These are phyloP conservation scores for Danio albolineatus DNA, from an alignment of 2,797 vertebrate species.

Conservation along the genomic window DNA sequence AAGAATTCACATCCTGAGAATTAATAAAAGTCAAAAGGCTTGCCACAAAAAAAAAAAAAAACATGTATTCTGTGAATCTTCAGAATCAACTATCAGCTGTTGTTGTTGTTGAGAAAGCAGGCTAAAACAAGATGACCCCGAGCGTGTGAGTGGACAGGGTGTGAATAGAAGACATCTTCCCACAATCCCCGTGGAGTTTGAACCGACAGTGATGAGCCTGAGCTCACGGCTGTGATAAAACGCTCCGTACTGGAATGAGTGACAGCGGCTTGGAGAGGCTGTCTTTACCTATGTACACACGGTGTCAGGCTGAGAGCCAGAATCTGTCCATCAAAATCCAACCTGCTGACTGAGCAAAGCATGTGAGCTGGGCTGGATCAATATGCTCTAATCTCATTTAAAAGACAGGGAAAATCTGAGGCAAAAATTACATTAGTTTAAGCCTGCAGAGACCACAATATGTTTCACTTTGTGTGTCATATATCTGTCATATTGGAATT, in stretches of 20 bases:
- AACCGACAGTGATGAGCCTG: constrained; percentile 43
- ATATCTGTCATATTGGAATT: constrained; percentile 22
- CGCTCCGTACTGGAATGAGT: constrained; percentile 24
- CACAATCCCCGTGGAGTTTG: constrained; percentile 36
- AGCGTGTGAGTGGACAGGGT: constrained; percentile 34
- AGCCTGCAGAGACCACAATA: constrained; percentile 17
- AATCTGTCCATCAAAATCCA: constrained; percentile 50
- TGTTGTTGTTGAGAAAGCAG: constrained; percentile 23
- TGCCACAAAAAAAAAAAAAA: no score
- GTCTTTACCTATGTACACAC: constrained; percentile 45
- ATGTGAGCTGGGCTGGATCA: constrained; percentile 22
- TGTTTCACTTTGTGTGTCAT: constrained; percentile 51
- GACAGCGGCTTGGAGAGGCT: constrained; percentile 33
- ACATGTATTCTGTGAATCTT: background rate
- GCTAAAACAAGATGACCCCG: constrained; percentile 48
- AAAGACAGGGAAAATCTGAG: constrained; percentile 47
- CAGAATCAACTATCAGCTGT: constrained; percentile 39
- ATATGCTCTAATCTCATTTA: constrained; percentile 51
- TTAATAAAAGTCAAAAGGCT: no score
- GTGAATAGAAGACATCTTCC: constrained; percentile 55
- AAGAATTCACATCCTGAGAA: no score
- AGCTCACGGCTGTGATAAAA: constrained; percentile 37
- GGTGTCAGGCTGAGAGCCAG: constrained; percentile 37
- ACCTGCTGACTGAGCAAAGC: constrained; percentile 36
- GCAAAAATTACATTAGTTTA: constrained; percentile 26